phyloP scores from a whole-genome alignment of 2,888 invertebrate species.

The Iselma pallidipennis region DNA sequence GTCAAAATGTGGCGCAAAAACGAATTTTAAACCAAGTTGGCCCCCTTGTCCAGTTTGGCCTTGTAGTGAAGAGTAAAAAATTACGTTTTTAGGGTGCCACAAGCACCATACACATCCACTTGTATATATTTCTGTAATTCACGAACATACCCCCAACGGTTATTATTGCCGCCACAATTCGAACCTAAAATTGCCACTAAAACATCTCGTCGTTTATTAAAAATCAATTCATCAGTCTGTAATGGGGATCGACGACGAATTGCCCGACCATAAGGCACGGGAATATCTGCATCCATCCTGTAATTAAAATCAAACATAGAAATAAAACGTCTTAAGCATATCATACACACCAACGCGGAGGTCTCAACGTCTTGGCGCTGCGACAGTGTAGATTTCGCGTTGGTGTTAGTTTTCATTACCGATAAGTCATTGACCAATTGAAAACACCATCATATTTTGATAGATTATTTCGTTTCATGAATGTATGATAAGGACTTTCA shows the following conservation, averaged over 20 bases:
- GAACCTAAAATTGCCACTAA: conserved; percentile 63
- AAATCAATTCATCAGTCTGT: conserved; percentile 21
- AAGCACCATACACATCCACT: conserved; percentile 63
- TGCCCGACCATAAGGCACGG: conserved; percentile 69
- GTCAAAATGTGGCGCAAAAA: background rate
- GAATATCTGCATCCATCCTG: conserved; percentile 68
- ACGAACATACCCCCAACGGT: conserved; percentile 60
- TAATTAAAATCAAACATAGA: conserved; percentile 42
- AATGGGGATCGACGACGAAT: conserved; percentile 41
- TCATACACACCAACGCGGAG: too few relatives aligned
- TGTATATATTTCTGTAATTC: conserved; percentile 63
- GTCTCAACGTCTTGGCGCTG: too few relatives aligned
- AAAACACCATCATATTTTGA: conserved; percentile 63
- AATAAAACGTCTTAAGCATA: background rate
- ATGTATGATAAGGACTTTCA: conserved; percentile 67
- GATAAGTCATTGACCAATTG: conserved; percentile 73
- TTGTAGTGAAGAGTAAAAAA: background rate
- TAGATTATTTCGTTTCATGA: conserved; percentile 54
- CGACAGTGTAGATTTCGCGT: too few relatives aligned
- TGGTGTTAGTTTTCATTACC: conserved; percentile 52
- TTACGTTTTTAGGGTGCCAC: conserved; percentile 54
- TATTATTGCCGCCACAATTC: conserved; percentile 60
- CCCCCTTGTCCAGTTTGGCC: background rate
- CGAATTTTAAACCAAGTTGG: background rate
- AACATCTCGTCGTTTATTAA: conserved; percentile 55